A percentile compares a stretch with the other conserved stretches of the same genome.
phyloP scores from a whole-genome alignment of 2,888 invertebrate genomes.

The Torymus texanus region DNA sequence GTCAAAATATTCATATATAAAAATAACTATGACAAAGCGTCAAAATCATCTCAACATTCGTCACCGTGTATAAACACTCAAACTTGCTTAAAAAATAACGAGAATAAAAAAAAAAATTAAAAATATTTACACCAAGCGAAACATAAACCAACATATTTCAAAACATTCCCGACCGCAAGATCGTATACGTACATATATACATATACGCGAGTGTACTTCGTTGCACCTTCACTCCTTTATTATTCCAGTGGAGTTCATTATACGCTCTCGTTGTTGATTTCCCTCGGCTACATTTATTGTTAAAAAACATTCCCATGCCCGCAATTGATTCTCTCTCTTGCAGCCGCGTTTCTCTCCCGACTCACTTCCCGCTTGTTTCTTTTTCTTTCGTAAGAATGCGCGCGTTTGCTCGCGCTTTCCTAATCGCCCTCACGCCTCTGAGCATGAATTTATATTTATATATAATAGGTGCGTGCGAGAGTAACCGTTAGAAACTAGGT shows the following conservation, averaged over 20 bases:
- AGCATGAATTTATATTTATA: not conserved
- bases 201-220: no score
- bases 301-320: slow-evolving; percentile 43
- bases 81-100: no score
- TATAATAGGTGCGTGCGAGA: not conserved
- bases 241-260: not conserved
- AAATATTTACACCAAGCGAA: not conserved
- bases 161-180: slow-evolving; percentile 17
- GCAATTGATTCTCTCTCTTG: slow-evolving; percentile 46
- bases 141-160: slow-evolving; percentile 11
- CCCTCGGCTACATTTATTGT: slow-evolving; percentile 54
- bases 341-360: not conserved
- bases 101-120: no score
- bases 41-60: no score
- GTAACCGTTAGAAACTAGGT: slow-evolving; percentile 21
- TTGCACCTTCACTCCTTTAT: slow-evolving; percentile 1
- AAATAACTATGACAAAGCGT: no score
- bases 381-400: slow-evolving; percentile 39
- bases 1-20: no score
- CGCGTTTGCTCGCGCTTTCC: slow-evolving; percentile 32
- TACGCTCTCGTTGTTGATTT: slow-evolving; percentile 55
- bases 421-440: slow-evolving; percentile 20
- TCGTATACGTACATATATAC: no score
- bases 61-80: no score
- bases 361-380: slow-evolving; percentile 4